These are phyloP conservation scores for Acanthurus leucopareius DNA, from an alignment of 2,797 vertebrate genomes.

Conservation along the genomic window DNA sequence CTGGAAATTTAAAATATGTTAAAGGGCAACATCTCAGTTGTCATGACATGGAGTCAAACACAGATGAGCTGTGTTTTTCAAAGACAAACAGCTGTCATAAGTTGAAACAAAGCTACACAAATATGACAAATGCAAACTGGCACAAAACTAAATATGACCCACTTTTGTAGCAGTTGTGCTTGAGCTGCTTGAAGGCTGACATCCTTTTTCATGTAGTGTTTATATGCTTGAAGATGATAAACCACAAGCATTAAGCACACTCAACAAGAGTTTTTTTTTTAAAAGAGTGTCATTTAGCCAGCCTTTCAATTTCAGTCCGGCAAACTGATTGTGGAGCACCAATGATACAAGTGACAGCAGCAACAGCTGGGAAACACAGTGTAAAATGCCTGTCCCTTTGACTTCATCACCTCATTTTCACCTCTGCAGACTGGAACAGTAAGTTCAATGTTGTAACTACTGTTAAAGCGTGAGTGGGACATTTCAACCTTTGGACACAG, in stretches of 20 bases:
- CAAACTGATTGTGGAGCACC: slow-evolving; percentile 27
- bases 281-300: slow-evolving; percentile 24
- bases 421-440: slow-evolving; percentile 25
- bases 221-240: slow-evolving; percentile 25
- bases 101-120: slow-evolving; percentile 10
- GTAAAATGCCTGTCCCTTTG: slow-evolving; percentile 24
- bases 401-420: slow-evolving; percentile 54
- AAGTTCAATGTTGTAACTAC: slow-evolving; percentile 13
- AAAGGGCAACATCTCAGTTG: slow-evolving; percentile 9
- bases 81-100: slow-evolving; percentile 39
- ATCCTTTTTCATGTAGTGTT: slow-evolving; percentile 6
- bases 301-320: slow-evolving; percentile 25
- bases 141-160: slow-evolving; percentile 30
- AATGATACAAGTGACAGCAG: slow-evolving; percentile 19
- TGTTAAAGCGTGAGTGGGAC: slow-evolving; percentile 17
- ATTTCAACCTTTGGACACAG: slow-evolving; percentile 51
- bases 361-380: slow-evolving; percentile 17
- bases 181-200: slow-evolving; percentile 11
- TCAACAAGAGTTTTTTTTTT: slow-evolving; percentile 1
- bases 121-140: slow-evolving; percentile 36
- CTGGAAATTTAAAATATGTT: slow-evolving; percentile 5
- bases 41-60: slow-evolving; percentile 26
- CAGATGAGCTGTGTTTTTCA: slow-evolving; percentile 10
- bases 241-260: not conserved
- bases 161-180: slow-evolving; percentile 11